These are phyloP conservation scores for Idris sp. DNA, from an alignment of 1,140 invertebrate species.

Conservation along the genomic window DNA sequence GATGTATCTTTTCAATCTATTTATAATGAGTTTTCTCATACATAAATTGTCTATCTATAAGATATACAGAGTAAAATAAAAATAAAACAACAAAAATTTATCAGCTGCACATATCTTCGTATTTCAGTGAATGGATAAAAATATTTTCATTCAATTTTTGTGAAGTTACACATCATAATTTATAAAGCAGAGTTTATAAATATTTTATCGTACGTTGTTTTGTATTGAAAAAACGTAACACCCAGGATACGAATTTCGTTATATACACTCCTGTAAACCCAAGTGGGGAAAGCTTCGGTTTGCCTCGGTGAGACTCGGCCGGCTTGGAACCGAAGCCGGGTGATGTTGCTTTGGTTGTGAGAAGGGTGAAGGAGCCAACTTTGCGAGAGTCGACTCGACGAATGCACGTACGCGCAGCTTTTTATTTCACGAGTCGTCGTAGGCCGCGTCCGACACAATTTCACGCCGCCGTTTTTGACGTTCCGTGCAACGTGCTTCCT, in stretches of 20 bases:
- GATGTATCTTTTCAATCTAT: too few species aligned
- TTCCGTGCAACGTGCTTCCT: constrained; percentile 40
- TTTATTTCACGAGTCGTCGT: constrained; percentile 50
- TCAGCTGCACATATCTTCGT: too few species aligned
- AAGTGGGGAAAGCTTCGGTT: constrained; percentile 23
- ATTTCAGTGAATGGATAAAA: too few species aligned
- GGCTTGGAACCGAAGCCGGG: constrained; percentile 41
- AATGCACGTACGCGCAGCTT: constrained; percentile 50
- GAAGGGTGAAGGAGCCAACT: constrained; percentile 45
- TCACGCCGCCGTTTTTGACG: constrained; percentile 34
- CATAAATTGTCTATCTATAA: too few species aligned
- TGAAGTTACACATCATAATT: too few species aligned
- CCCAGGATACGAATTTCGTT: constrained; percentile 5
- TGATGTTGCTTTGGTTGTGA: constrained; percentile 32
- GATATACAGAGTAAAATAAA: too few species aligned
- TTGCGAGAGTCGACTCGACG: constrained; percentile 46
- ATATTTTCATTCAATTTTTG: too few species aligned
- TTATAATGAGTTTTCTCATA: too few species aligned
- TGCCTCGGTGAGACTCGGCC: constrained; percentile 24
- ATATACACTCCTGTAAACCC: constrained; percentile 19
- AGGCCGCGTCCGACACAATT: constrained; percentile 40
- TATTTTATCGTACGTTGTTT: too few species aligned
- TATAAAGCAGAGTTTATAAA: too few species aligned
- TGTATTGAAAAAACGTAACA: too few species aligned
- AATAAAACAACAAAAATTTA: too few species aligned